Evolutionary conservation across 92 coral and sea anemone species (phyloP).

Genomic region (Porites rus): DNA sequence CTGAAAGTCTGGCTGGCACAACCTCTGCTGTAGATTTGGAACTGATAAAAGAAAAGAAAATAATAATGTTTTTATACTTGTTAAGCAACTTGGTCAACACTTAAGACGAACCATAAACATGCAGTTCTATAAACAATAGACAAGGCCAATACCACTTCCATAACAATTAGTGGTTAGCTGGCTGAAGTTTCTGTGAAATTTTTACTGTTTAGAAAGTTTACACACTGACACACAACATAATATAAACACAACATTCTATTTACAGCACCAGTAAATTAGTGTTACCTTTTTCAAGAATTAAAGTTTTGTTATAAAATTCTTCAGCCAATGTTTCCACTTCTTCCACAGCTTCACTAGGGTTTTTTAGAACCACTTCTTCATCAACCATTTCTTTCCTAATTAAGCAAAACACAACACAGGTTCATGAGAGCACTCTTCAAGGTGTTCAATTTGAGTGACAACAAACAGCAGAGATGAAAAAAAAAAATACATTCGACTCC

Average conservation of each 20-base stretch:
- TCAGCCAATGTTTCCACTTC: slow-evolving; percentile 85
- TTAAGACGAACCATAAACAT: background rate
- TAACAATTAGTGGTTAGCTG: background rate
- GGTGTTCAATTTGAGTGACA: background rate
- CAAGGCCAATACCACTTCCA: background rate
- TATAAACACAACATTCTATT: background rate
- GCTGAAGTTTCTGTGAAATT: background rate
- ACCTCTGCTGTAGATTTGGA: slow-evolving; percentile 83
- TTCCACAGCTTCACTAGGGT: slow-evolving; percentile 82
- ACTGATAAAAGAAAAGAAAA: slow-evolving; percentile 43
- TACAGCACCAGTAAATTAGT: background rate
- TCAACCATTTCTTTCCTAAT: slow-evolving; percentile 73
- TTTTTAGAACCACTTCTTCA: slow-evolving; percentile 68
- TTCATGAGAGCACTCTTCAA: too few relatives aligned
- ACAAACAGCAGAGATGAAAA: background rate
- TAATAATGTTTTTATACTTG: too few relatives aligned
- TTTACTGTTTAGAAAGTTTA: background rate
- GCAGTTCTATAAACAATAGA: background rate
- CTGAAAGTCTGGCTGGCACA: slow-evolving; percentile 93
- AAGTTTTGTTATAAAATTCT: slow-evolving; percentile 83
- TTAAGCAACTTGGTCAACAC: too few relatives aligned
- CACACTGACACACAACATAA: background rate
- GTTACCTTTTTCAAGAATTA: slow-evolving; percentile 80
- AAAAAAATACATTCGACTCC: too few relatives aligned
- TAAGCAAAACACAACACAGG: background rate